Percentiles rank a stretch among this genome's conserved stretches.
These are phyloP conservation scores for Phrynosoma blainvillii DNA, from an alignment of 2,113 vertebrate genomes.

Conservation along the genomic window DNA sequence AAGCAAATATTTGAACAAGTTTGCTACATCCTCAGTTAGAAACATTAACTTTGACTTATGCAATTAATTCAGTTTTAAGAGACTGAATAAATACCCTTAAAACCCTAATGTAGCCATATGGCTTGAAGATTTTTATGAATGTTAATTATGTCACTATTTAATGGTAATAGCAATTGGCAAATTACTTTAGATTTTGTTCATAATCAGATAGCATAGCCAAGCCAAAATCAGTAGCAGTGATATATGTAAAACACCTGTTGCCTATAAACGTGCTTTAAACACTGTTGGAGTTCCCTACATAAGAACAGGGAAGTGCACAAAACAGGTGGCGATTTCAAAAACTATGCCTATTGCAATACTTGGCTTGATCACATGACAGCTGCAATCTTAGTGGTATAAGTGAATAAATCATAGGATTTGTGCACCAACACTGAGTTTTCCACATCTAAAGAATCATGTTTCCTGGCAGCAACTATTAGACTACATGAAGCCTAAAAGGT, in stretches of 20 bases:
- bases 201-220: not conserved
- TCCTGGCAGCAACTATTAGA: not conserved
- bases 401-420: slow-evolving; percentile 13
- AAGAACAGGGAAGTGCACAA: not conserved
- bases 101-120: not conserved
- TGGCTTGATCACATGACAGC: slow-evolving; percentile 1
- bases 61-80: not conserved
- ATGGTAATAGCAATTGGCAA: not conserved
- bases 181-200: not conserved
- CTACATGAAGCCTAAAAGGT: not conserved
- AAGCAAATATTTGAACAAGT: not conserved
- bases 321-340: slow-evolving; percentile 1
- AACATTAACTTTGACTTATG: not conserved
- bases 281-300: not conserved
- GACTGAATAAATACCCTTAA: not conserved
- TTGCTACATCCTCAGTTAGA: not conserved
- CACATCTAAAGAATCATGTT: not conserved
- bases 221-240: not conserved
- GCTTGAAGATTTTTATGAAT: not conserved
- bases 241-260: not conserved
- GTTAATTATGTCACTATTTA: not conserved
- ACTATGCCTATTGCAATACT: not conserved
- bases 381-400: not conserved
- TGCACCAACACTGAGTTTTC: not conserved
- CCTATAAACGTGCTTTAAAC: not conserved